Percentiles rank a stretch among this genome's conserved stretches.
These are phyloP conservation scores for Bactericera cockerelli DNA, from an alignment of 1,140 invertebrate species.

Conservation along the genomic window DNA sequence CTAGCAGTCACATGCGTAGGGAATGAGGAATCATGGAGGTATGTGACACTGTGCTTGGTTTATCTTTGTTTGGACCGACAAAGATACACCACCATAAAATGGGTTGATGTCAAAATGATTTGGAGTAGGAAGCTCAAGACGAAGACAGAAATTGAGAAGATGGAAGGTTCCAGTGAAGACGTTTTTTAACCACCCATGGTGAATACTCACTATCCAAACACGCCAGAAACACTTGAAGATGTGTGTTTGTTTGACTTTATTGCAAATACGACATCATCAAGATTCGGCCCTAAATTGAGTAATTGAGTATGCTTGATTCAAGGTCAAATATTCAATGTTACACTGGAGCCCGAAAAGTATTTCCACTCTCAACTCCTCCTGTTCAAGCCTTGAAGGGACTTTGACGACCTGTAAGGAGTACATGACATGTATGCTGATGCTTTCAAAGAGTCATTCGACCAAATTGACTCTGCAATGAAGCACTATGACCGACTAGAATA, in stretches of 20 bases:
- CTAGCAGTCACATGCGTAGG: too few relatives aligned
- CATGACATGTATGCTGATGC: background rate
- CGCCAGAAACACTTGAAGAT: constrained; percentile 20
- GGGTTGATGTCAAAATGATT: constrained; percentile 21
- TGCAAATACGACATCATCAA: background rate
- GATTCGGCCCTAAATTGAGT: background rate
- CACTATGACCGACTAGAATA: constrained; percentile 17
- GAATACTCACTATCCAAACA: constrained; percentile 23
- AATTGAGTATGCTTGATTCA: constrained; percentile 6
- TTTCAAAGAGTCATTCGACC: background rate
- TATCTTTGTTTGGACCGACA: constrained; percentile 20
- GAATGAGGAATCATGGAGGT: constrained; percentile 21
- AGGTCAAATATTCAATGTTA: background rate
- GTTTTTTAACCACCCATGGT: constrained; percentile 21
- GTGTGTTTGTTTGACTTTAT: constrained; percentile 21
- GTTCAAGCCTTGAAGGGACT: constrained; percentile 12
- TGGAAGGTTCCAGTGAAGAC: constrained; percentile 20
- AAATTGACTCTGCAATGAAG: background rate
- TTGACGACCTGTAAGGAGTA: background rate
- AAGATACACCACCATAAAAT: constrained; percentile 21
- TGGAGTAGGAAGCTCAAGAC: constrained; percentile 19
- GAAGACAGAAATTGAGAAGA: constrained; percentile 18
- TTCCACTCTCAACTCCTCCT: constrained; percentile 10
- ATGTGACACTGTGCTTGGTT: constrained; percentile 17
- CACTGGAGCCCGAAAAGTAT: constrained; percentile 12